Evolutionary conservation across 2,113 vertebrate genomes (phyloP).

Genomic region (Etia nguti): DNA sequence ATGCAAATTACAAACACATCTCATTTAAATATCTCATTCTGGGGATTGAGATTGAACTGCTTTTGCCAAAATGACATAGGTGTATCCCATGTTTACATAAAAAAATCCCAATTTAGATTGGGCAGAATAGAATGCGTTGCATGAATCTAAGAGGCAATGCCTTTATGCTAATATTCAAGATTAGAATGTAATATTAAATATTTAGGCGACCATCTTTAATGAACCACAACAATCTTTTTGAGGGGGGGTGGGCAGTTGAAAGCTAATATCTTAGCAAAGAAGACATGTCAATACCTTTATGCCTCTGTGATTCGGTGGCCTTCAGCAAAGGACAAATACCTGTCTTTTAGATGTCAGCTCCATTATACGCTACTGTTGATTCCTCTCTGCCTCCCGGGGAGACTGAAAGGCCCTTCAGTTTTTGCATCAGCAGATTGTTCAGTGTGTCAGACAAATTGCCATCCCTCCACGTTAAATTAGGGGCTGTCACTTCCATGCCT

Average conservation of each 20-base stretch:
- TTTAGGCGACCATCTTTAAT: neutral
- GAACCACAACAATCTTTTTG: neutral
- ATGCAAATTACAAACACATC: neutral
- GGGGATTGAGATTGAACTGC: neutral
- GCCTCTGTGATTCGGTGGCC: constrained; percentile 14
- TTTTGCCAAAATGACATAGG: neutral
- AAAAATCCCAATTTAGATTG: neutral
- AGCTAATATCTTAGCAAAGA: neutral
- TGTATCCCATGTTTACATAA: neutral
- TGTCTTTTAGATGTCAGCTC: constrained; percentile 49
- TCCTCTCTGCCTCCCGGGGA: constrained; percentile 37
- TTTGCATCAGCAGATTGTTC: constrained; percentile 66
- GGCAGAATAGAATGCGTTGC: neutral
- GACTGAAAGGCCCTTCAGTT: constrained; percentile 62
- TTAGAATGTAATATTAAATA: neutral
- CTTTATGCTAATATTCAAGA: neutral
- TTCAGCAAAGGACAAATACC: constrained; percentile 46
- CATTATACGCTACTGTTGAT: constrained; percentile 44
- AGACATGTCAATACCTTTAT: neutral
- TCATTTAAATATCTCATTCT: neutral
- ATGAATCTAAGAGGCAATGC: neutral
- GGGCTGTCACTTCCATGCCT: constrained; percentile 64
- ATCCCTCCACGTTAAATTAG: constrained; percentile 61
- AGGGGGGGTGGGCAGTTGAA: neutral
- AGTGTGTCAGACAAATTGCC: constrained; percentile 67